Base-by-base conservation (phyloP, 1,140 invertebrate genomes). In the Acromyrmex charruanus region DNA sequence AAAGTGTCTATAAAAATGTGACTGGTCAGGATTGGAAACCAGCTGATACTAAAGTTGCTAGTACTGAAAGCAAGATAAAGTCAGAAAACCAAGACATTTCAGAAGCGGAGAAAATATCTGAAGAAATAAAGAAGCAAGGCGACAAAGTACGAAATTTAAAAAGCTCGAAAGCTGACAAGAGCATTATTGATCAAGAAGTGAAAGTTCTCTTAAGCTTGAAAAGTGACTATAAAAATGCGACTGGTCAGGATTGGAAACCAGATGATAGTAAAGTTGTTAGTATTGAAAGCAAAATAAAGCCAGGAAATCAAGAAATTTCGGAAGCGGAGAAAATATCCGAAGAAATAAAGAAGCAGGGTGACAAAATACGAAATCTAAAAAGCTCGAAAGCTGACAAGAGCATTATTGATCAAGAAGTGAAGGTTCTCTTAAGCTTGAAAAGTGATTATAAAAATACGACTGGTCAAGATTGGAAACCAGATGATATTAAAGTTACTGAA, bases 391-490 rank as follows among this genome's bases (percentile, higher is more conserved):
- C 94, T n/a, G 86, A 88, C 0, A 90, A 85, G 21, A 77, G 28
- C 10, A 9, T 88, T 18, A 89, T 91, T n/a, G 86, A 90, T 35
- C 31, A 86, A 77, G 88, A 89, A 77, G 71, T 88, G 10, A 87
- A 85, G 49, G 39, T 95, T 77, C 95, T 99, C 31, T 94, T 99
- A 84, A 94, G 96, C 9, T 94, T 99, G 2, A 99, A 99, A 95
- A 95, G 95, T 2, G 96, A 98, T 71, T 99, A 97, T 93, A 98
- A 98, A 95, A 95, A 96, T 59, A 92, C 96, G 65, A 97, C 97
- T 6, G 97, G 97, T 6, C 95, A 96, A 59, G 97, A 98, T 31
- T 96, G 95, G 95, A 95, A 58, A 93, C 14, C 14, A 51, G 49
- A 3, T 16, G 49, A 51, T 51, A 51, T 1, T 51, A 16, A 51